Conservation (phyloP, 2,113 vertebrate genomes). For the Spilogale gracilis region DNA sequence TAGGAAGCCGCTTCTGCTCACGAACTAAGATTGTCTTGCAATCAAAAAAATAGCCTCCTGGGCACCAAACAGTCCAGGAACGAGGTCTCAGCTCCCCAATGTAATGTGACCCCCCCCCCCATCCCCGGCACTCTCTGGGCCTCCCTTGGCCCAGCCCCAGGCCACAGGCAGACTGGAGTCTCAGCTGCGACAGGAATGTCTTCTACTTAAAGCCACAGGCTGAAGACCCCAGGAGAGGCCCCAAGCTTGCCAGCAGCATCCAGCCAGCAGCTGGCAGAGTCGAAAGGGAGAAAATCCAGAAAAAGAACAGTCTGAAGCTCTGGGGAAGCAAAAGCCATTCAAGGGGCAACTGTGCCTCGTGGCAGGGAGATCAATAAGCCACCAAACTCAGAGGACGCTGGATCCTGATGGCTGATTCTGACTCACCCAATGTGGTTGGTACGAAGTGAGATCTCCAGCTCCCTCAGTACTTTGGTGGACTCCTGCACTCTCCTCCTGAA, state of each 20-base stretch:
- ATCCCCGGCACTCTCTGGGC: neutral
- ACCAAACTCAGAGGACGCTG: neutral
- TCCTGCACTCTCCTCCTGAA: constrained; percentile 97
- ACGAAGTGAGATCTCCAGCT: constrained; percentile 97
- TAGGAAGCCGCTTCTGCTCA: constrained; percentile 21
- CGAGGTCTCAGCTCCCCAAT: neutral
- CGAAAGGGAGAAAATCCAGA: neutral
- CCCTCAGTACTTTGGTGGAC: constrained; percentile 96
- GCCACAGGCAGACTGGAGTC: constrained; percentile 65
- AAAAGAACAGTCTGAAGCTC: constrained; percentile 47
- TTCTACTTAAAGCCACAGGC: constrained; percentile 69
- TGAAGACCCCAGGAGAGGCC: constrained; percentile 69
- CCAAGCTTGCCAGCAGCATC: constrained; percentile 59
- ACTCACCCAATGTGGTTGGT: constrained; percentile 98
- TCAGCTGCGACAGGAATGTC: constrained; percentile 62
- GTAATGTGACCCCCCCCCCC: neutral
- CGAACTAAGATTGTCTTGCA: neutral
- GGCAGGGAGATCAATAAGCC: neutral
- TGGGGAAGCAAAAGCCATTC: constrained; percentile 26
- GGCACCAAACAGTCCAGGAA: neutral
- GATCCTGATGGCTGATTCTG: neutral
- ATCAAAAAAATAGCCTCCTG: constrained; percentile 48
- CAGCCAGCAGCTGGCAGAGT: constrained; percentile 67
- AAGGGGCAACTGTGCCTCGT: neutral
- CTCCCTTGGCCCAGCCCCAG: constrained; percentile 61